Percentiles rank a stretch among this genome's conserved stretches.
These are phyloP conservation scores for Hemicordylus capensis DNA, from an alignment of 2,113 vertebrate genomes.

Conservation along the genomic window DNA sequence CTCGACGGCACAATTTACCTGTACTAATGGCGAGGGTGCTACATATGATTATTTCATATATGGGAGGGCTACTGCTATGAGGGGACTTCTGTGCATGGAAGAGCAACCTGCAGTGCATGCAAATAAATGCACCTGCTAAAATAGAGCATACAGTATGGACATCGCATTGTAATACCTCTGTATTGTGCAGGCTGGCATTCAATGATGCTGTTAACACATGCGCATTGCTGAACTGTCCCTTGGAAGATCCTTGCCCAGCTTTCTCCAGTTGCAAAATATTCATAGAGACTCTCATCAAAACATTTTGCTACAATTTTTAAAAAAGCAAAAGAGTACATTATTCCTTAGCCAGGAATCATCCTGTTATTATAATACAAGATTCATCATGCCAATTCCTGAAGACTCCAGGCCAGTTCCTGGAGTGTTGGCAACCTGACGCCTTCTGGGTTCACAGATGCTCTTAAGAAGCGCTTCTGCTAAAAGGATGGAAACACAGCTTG, in stretches of 20 bases:
- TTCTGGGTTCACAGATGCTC: too few relatives aligned
- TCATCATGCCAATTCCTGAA: too few relatives aligned
- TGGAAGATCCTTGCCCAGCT: slow-evolving; percentile 86
- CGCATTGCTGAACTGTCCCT: slow-evolving; percentile 84
- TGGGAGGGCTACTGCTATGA: too few relatives aligned
- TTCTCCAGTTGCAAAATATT: slow-evolving; percentile 80
- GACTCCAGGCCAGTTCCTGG: too few relatives aligned
- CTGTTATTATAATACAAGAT: background rate
- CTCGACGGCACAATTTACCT: too few relatives aligned
- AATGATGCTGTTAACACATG: slow-evolving; percentile 68
- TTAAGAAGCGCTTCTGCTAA: too few relatives aligned
- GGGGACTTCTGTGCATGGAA: too few relatives aligned
- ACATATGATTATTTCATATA: too few relatives aligned
- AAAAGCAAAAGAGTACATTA: background rate
- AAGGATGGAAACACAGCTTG: too few relatives aligned
- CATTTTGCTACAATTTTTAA: slow-evolving; percentile 81
- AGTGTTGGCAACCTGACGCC: too few relatives aligned
- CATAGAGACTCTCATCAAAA: slow-evolving; percentile 84
- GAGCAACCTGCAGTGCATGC: background rate
- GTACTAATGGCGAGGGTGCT: too few relatives aligned
- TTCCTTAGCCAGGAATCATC: background rate
- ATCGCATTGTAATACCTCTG: slow-evolving; percentile 73
- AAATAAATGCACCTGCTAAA: background rate
- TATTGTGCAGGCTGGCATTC: slow-evolving; percentile 73
- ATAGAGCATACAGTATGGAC: background rate